Percentiles rank a stretch among this genome's conserved stretches.
Conservation (phyloP, 2,888 invertebrate genomes). For the Argyresthia goedartella region DNA sequence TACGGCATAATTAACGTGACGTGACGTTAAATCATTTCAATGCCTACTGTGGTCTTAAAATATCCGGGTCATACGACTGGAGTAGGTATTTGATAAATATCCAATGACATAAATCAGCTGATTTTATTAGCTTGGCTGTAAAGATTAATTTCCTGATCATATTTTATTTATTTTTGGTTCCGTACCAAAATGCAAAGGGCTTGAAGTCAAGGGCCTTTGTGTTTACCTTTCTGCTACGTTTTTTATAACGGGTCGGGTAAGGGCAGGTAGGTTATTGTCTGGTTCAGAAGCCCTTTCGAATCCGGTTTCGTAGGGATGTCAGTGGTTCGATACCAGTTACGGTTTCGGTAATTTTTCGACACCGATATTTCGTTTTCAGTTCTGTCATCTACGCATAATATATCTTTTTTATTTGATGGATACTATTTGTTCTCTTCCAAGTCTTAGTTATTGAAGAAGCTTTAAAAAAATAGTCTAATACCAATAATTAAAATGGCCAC, state of each 20-base stretch:
- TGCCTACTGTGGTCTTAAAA: no score
- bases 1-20: constrained; percentile 11
- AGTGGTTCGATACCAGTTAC: neutral
- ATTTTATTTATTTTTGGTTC: neutral
- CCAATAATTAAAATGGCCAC: no score
- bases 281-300: neutral
- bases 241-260: neutral
- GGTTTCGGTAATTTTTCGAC: neutral
- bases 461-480: no score
- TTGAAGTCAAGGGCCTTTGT: neutral
- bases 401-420: no score
- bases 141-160: no score
- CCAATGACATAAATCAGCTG: no score
- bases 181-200: neutral
- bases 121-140: neutral
- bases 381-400: no score
- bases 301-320: neutral
- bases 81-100: no score
- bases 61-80: no score
- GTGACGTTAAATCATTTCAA: neutral
- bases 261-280: neutral
- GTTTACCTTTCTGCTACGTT: neutral
- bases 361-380: no score
- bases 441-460: no score
- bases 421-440: no score